Evolutionary conservation across 1,140 invertebrate species (phyloP).

Genomic region (Aculops lycopersici): DNA sequence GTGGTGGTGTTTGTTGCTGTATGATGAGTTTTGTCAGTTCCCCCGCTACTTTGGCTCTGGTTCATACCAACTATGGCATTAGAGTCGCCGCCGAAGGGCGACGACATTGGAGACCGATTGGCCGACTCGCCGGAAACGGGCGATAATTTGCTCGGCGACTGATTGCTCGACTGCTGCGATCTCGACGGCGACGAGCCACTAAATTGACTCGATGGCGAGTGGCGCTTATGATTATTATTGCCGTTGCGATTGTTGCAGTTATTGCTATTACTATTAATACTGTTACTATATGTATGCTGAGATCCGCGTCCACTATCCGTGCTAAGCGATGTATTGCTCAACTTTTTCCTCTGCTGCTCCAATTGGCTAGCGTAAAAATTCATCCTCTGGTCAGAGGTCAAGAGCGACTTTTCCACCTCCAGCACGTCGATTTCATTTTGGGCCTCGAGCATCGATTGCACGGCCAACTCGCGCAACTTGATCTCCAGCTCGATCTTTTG

Average conservation of each 20-base stretch:
- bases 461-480: not conserved
- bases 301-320: not conserved
- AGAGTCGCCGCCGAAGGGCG: no score
- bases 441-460: not conserved
- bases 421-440: conserved; percentile 12
- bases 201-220: no score
- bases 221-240: not conserved
- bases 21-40: no score
- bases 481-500: not conserved
- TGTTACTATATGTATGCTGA: not conserved
- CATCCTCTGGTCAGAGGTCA: conserved; percentile 32
- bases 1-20: not conserved
- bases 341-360: not conserved
- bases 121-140: no score
- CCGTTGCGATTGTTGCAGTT: no score
- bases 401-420: conserved; percentile 30
- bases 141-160: no score
- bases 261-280: no score
- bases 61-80: no score
- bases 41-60: no score
- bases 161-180: no score
- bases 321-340: not conserved
- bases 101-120: no score
- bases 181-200: no score
- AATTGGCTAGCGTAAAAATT: conserved; percentile 17